Evolutionary conservation across 2,797 vertebrate genomes (phyloP), one percentile per base, ranked within the genome.

Genomic region (Tachyglossus aculeatus): DNA sequence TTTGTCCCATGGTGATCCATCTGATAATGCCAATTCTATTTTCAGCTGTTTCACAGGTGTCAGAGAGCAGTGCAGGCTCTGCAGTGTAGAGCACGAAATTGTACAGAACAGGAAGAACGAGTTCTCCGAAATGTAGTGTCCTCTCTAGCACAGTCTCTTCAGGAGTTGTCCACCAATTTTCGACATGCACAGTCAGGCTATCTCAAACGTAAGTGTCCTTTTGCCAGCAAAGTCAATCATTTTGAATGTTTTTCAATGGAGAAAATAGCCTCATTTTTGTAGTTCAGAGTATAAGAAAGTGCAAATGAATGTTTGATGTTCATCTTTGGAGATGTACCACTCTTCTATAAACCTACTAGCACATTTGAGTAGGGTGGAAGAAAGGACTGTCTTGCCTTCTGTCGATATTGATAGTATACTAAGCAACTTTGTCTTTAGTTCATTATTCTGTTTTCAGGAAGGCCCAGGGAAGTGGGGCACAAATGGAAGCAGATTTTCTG

Each of bases 21-120:
- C 40, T 37, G 29, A 61, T 86, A 45, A 81, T 5, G 19, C 19
- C 55, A 8, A n/a, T 40, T 70, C 45, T 83, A 52, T 67, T 80
- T 82, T 63, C 89, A 99, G 98, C 97, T 99, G 88, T 99, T 99
- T 86, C 97, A 99, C 89, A 94, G 98, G 22, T 99, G 98, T 81
- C 98, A 99, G 93, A 94, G 97, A 19, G 94, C 96, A 0, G 96
- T 99, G 59, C 95, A 94, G 16, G 91, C 94, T 8, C 74, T 99
- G 84, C 96, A 98, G 85, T 86, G 94, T 83, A 94, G 94, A 45
- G 96, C 95, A 33, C 94, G 94, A 12, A 94, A 92, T 80, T 97
- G 96, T 86, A 97, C 96, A 1, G 94, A 96, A 64, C 98, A 98
- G 91, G 98, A 99, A 85, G 96, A 95, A 67, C 92, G 94, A 55